Evolutionary conservation across 2,888 invertebrate genomes (phyloP), one percentile per base, ranked within the genome.

Genomic region (Polymixis flavicincta): DNA sequence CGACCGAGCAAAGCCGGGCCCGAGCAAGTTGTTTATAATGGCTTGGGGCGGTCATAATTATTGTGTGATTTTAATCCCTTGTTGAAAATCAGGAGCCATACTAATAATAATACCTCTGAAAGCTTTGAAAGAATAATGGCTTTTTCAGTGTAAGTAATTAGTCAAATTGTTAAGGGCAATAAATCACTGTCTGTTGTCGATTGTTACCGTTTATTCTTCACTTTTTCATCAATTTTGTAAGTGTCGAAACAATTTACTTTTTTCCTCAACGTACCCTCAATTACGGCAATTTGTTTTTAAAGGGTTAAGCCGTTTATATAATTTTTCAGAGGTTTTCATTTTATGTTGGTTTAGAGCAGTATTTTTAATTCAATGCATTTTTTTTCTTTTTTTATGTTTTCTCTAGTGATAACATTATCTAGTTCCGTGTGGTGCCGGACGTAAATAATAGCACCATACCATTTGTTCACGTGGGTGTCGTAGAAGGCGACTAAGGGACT

Each of bases 151-250:
- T 45, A 82, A 78, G 61, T 50, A 75, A 78, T 82, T 78, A 78
- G 66, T 66, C 28, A n/a, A 32, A 63, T 37, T 52, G 28, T 42
- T 32, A 82, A 50, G 52, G 42, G 45, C 6, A 50, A 76, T 76
- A 57, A 76, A 78, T 78, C 78, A 82, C 32, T 55, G 76, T 37
- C 76, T 45, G 37, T 22, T 66, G 52, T 65, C 55, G 55, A 82
- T 32, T 32, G 37, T 54, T 73, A 77, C 22, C 50, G 28, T 64
- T 76, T 64, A 52, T 55, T 28, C 22, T 82, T 61, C 5, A 32
- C 17, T 52, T 74, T 64, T 76, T 60, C 11, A 60, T 32, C 5
- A 45, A 75, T 66, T 66, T 57, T 42, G 7, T 13, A 3, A 45
- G 73, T 25, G 42, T 32, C 28, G 50, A 64, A 37, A 54, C 28